Base-by-base conservation (phyloP, 2,888 invertebrate genomes). In the Podotricha telesiphe region DNA sequence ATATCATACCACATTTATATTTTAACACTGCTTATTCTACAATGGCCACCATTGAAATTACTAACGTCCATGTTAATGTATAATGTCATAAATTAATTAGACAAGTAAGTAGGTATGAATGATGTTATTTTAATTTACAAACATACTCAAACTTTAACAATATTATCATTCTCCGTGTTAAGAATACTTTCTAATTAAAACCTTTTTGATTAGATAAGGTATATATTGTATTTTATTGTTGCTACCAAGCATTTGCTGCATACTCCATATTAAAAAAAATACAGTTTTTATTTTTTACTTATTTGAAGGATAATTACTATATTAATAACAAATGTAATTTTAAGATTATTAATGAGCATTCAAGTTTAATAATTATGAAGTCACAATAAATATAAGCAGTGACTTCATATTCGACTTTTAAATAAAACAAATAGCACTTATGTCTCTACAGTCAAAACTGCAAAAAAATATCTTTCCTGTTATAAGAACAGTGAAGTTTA, bases 1-100 rank as follows among this genome's bases (percentile, higher is more conserved):
- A 91, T 78, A 73, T 74, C 76, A 75, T 34, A 48, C 37, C 37
- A 48, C 42, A 37, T 69, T 62, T 71, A 68, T 48, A 67, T 66
- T 70, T 62, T 72, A 68, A 67, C 64, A n/a, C n/a, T n/a, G 65
- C 65, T 56, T 58, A 47, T 47, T 45, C 64, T 42, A 68, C 69
- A 68, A 71, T 72, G 47, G 67, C 50, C 28, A 50, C 61, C 8
- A 67, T 42, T 65, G 47, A 55, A 65, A 67, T 69, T 66, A 70
- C 64, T 66, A 66, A 66, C 53, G 61, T 47, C 58, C n/a, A n/a
- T n/a, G 69, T 55, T 58, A 66, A 70, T 65, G 69, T 72, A 40
- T 67, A 61, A 67, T 66, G 51, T 50, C 58, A 47, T 72, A 70
- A 66, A 70, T 72, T 70, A 65, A 56, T 68, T 65, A 65, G 11